Base-by-base conservation (phyloP, 2,797 vertebrate species). In the Pipistrellus pygmaeus region DNA sequence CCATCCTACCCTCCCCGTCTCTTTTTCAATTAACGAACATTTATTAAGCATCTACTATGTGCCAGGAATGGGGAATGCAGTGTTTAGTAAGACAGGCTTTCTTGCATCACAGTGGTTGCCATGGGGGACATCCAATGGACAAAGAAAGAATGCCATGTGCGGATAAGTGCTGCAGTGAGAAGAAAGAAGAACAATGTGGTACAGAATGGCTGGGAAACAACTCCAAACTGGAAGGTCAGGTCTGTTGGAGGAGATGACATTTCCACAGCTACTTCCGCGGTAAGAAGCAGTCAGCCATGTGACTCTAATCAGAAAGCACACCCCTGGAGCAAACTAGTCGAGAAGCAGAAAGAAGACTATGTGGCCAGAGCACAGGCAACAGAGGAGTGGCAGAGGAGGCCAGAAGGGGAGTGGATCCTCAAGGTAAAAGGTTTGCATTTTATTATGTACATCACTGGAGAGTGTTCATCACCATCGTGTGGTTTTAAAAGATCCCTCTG, bases 321-420 rank as follows among this genome's bases (percentile, higher is more conserved):
- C 20, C 11, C 41, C 32, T 57, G 2, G 51, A 41, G 62, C 46
- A 81, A 81, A 73, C 41, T 13, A 66, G 3, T 30, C 5, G 15
- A 66, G 38, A 14, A 46, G 51, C 38, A 53, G 38, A 76, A 35
- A 66, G 60, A 17, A 64, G 46, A 25, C 14, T 17, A 15, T 53
- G 27, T 27, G 69, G 7, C 5, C 4, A 9, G 27, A 38, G n/a
- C 1, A 8, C 53, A 13, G 25, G 7, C 1, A 3, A 51, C 0
- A 14, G 38, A 72, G 30, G 23, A 15, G 30, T 7, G 41, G 18
- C 12, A 27, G n/a, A 11, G 2, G 23, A 82, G 20, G 27, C 25
- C 35, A 46, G 53, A 10, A 38, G 20, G 11, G 18, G 27, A 2
- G 6, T 2, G 17, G 62, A 25, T 18, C 51, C 64, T 20, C 7